Base-by-base conservation (phyloP, 2,888 invertebrate genomes). In the Hecatera dysodea region DNA sequence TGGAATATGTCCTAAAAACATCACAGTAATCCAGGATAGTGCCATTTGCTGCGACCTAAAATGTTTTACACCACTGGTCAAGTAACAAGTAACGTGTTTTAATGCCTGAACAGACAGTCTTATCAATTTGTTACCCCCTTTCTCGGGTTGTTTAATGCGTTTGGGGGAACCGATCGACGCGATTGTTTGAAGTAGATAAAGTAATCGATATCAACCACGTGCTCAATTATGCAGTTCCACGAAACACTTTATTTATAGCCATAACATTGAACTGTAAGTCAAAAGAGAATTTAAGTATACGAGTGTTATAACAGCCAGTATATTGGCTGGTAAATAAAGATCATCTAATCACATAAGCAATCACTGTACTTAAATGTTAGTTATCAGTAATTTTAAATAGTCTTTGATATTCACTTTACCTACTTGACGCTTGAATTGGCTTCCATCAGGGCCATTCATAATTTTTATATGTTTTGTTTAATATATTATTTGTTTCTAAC, bases 301-400 rank as follows among this genome's bases (percentile, higher is more conserved):
- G 12, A 39, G n/a, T n/a, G n/a, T 69, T 60, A 70, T 42, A 33
- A 60, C n/a, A 53, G 36, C 2, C 17, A 24, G 42, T 71, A 19
- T 48, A 67, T 36, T 60, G 12, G 36, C 19, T 29, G 36, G 36
- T 44, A 62, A 50, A 65, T 62, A 68, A 46, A 68, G 55, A 55
- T 42, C 65, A 50, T 64, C 22, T 61, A 56, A 67, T 61, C 60
- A 48, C n/a, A 19, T 15, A 27, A n/a, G 27, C 60, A 67, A 76
- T 76, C 76, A 63, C 36, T 44, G 53, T 50, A 55, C 9, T 67
- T 48, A 1, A 60, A 72, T 77, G 27, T 62, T 53, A 19, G 3
- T 76, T 77, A 72, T 66, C 66, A 46, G 12, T 57, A 19, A 44
- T 44, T 44, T 59, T 55, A 59, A 44, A 29, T 60, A 29, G 46